Base-by-base conservation (phyloP, 2,113 vertebrate species). In the Lota lota region DNA sequence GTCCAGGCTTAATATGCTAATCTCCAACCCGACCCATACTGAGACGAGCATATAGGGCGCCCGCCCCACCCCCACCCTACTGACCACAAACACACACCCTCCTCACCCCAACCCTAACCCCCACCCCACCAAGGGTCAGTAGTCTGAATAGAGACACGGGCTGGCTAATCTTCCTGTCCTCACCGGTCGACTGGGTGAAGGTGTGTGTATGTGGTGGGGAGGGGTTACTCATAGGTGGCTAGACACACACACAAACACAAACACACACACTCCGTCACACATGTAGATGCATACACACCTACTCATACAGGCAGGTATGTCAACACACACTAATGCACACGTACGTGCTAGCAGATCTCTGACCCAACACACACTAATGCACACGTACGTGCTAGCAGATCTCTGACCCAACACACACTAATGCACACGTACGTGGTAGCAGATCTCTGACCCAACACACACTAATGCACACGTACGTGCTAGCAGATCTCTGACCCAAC, bases 141-240 rank as follows among this genome's bases (percentile, higher is more conserved):
- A 54, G 18, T 20, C 33, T 82, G 81, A 86, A 90, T 85, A 74
- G 78, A 1, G 57, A 57, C 66, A 65, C 56, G 67, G 73, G 66
- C 11, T 40, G 21, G 58, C 81, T 84, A 87, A 86, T 87, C 83
- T 83, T 78, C 75, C 82, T 83, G 79, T 79, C 79, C 63, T 84
- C 85, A 85, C 53, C 70, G 67, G 2, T 24, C 58, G 24, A 24
- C 62, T 66, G 67, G 54, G 36, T 21, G 16, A 7, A 28, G 4
- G 3, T 3, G 16, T 7, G 53, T 17, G 56, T 63, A 15, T 63
- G 61, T 1, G 22, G 2, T 18, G 65, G 69, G 60, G 16, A 4
- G 33, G 68, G 57, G 63, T 73, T 77, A 40, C 5, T 10, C 36
- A 40, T 3, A 40, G 36, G 6, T 81, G 75, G 79, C 60, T 22